Evolutionary conservation across 2,888 invertebrate genomes (phyloP), one percentile per base, ranked within the genome.

Genomic region (Criorhina ranunculi): DNA sequence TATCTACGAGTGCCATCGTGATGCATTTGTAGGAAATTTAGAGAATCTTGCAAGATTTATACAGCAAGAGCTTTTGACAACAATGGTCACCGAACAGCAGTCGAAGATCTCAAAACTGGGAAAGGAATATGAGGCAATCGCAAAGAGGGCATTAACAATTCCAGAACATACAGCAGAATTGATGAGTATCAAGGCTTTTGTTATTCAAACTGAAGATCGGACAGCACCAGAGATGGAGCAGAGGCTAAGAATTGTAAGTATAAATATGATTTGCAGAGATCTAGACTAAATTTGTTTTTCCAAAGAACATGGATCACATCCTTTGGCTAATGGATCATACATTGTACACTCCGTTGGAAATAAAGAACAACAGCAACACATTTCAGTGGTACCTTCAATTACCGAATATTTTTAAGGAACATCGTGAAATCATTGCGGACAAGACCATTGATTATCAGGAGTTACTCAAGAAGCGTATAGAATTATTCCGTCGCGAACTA

Each of bases 361-460:
- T 98, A 89, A 96, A 98, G 89, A 95, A 96, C 42, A 98, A 98
- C 90, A 96, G 96, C 87, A 95, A 95, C 87, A 95, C 97, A 0
- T 97, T 97, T 89, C 95, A 96, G 89, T 98, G 97, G 98, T 96
- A 97, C 89, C 93, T 96, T 29, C 94, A 96, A 59, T 95, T 98
- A 93, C 94, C 96, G 0, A 94, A 95, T 49, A 94, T 98, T 4
- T 94, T 98, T 87, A 96, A 97, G 81, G 96, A 98, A 87, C 95
- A 97, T 91, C 94, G 95, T 87, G 93, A 94, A 44, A 96, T 98
- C 85, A 94, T 97, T 35, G 95, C 95, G 9, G 94, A 95, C 80
- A 98, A 98, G 93, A 95, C 95, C 42, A 93, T 94, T 5, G 98
- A 98, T 89, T 98, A 97, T 91, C 97, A 98, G 92, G 96, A 96